phyloP scores from a whole-genome alignment of 2,888 invertebrate species.

The Hartigia nigra region DNA sequence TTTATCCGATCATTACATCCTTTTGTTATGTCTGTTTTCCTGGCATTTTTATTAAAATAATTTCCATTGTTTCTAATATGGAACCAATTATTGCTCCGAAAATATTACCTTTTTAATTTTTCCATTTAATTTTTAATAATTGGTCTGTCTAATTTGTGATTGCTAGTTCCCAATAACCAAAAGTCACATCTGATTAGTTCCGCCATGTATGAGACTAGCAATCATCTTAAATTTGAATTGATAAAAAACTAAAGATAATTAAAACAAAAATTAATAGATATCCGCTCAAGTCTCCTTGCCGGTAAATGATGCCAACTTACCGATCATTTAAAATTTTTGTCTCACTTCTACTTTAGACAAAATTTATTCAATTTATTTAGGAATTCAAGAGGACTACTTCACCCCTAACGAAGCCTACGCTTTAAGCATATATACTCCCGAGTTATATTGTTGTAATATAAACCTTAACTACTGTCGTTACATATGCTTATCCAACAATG shows the following conservation, averaged over 20 bases:
- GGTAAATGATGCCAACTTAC: neutral
- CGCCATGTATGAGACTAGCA: neutral
- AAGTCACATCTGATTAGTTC: neutral
- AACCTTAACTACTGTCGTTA: no score
- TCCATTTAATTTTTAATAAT: no score
- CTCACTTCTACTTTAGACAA: neutral
- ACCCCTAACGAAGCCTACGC: neutral
- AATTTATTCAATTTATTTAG: neutral
- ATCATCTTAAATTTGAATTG: neutral
- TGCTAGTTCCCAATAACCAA: neutral
- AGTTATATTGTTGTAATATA: no score
- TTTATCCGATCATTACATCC: neutral
- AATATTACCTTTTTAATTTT: no score
- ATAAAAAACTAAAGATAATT: neutral
- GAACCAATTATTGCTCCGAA: neutral
- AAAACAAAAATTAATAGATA: neutral
- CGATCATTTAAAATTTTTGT: neutral
- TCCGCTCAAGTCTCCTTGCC: neutral
- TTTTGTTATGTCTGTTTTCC: neutral
- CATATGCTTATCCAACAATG: neutral
- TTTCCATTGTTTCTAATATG: neutral
- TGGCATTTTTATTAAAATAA: neutral
- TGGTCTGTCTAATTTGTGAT: no score
- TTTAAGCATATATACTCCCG: no score
- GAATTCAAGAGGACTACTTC: neutral